Evolutionary conservation across 1,140 invertebrate species (phyloP), one percentile per base, ranked within the genome.

Genomic region (Ceratosolen solmsi): DNA sequence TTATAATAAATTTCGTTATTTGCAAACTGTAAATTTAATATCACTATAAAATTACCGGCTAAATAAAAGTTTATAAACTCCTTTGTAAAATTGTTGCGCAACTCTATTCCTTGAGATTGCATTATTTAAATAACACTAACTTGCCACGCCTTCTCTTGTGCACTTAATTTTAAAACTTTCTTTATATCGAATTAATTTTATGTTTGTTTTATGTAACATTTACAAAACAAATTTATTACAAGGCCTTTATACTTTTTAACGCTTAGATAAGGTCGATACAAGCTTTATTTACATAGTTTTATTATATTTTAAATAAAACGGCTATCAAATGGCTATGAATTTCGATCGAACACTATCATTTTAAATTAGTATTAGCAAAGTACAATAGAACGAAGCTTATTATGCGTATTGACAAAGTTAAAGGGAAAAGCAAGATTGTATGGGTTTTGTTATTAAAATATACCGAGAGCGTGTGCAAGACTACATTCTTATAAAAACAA

Each of bases 131-230:
- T 38, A 38, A 68, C 38, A 68, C 33, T n/a, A 20, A 68, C 33
- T 38, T 38, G 30, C 20, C 33, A 38, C n/a, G 15, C 17, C 27
- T 15, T 38, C 33, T 38, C 22, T 68, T 38, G 30, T 63, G 13
- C 11, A 17, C 27, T n/a, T n/a, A n/a, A n/a, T 38, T 38, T 22
- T 22, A 17, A 17, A 68, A 68, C 63, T 68, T 68, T 60, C 15
- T 65, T 36, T n/a, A 68, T 68, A 38, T 22, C 27, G 20, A 68
- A 68, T 68, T 33, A 68, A n/a, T 68, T 68, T 68, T 68, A 68
- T 17, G 33, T 38, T n/a, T 17, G 8, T 38, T 68, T 38, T 68
- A 38, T 38, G 36, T 68, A 68, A 68, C 20, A 20, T 63, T 15
- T 33, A 0, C 27, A 33, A 33, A 63, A 63, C 60, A 63, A 63